Conservation (phyloP, 2,888 invertebrate species). For the Caenorhabditis macrosperma region DNA sequence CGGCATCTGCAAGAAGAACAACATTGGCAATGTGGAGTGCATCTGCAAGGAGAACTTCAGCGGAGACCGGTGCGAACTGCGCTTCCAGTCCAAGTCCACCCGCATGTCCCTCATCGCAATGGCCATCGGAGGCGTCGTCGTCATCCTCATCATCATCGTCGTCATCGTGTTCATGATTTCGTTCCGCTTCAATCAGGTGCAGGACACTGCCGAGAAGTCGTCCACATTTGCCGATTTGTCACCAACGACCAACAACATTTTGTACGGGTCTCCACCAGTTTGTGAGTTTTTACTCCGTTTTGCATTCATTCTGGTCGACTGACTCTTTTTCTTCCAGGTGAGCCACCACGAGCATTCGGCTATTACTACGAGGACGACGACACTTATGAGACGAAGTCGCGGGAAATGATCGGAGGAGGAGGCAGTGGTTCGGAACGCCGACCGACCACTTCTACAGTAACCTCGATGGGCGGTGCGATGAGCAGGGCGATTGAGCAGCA, state of each 20-base stretch:
- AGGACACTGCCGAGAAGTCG: conserved; percentile 57
- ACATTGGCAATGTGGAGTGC: conserved; percentile 78
- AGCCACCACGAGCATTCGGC: conserved; percentile 74
- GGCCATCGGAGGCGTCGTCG: conserved; percentile 68
- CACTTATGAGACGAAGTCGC: conserved; percentile 73
- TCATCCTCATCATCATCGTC: conserved; percentile 75
- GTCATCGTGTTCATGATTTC: conserved; percentile 79
- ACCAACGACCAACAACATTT: conserved; percentile 42
- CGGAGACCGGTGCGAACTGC: conserved; percentile 69
- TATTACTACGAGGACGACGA: conserved; percentile 80
- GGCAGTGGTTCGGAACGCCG: conserved; percentile 47
- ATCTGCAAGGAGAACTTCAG: conserved; percentile 79
- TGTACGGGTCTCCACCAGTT: conserved; percentile 54
- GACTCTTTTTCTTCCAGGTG: conserved; percentile 40
- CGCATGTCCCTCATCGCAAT: conserved; percentile 63
- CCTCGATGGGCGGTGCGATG: conserved; percentile 55
- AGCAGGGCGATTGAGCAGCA: conserved; percentile 55
- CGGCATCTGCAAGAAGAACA: conserved; percentile 80
- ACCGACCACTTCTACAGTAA: conserved; percentile 51
- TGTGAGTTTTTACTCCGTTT: conserved; percentile 36
- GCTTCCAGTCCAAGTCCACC: conserved; percentile 70
- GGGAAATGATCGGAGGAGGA: conserved; percentile 29
- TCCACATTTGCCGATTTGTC: conserved; percentile 36
- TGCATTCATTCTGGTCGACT: too few relatives aligned
- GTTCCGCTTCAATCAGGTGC: conserved; percentile 70